Evolutionary conservation across 2,888 invertebrate species (phyloP), one percentile per base, ranked within the genome.

Genomic region (Drosophila rubida): DNA sequence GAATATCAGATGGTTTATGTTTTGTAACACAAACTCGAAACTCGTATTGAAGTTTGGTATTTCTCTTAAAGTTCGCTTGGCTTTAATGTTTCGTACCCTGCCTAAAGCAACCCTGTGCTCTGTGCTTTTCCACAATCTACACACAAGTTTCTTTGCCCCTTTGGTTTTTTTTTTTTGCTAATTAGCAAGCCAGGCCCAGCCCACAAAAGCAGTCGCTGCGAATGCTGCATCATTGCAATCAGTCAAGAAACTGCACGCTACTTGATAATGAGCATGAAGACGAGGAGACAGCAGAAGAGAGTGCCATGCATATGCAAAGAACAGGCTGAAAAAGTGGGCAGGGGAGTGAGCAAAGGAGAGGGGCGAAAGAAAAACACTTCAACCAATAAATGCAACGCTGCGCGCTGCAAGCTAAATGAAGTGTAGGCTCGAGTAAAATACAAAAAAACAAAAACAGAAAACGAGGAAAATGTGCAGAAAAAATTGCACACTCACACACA

Each of bases 211-310:
- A 66, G 61, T 49, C 37, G 49, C 76, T 55, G 35, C 13, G 8
- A 37, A 35, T 13, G 69, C 67, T 53, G 50, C 77, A 73, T 75
- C 78, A 82, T 69, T 79, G 82, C 86, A 82, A 82, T 82, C 87
- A 82, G 82, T 85, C 69, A 87, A 81, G 82, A 82, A 87, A 87
- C 78, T 84, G 87, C 84, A 84, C 73, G 84, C 76, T 72, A 85
- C 85, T 82, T 82, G 79, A 82, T 78, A 78, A 78, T 80, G 70
- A 80, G 80, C 70, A 75, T 63, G 54, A 42, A 49, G 65, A 59
- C 27, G 48, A 51, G 58, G 50, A 35, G 64, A n/a, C 39, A 16
- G 49, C 41, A 5, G 30, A 23, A 42, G 32, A 65, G 62, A 59
- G 49, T 66, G 49, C 54, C 22, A 55, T 55, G 35, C 65, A 70